Evolutionary conservation across 2,113 vertebrate genomes (phyloP).

Genomic region (Gymnobelideus leadbeateri): DNA sequence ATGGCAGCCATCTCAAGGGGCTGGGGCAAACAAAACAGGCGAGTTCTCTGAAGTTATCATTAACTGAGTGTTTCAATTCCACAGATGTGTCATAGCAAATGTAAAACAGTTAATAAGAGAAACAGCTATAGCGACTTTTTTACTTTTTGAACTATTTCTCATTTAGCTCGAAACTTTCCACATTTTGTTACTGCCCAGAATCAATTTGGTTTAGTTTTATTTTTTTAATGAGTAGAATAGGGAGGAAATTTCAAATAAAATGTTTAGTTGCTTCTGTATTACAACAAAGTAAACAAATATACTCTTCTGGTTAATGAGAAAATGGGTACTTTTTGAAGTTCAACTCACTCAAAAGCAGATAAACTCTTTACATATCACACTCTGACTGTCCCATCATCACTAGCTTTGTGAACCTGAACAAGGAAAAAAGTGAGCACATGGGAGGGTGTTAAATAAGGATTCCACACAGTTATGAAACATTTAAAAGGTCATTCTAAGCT

Average conservation of each 20-base stretch:
- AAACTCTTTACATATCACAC: constrained; percentile 63
- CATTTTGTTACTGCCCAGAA: constrained; percentile 61
- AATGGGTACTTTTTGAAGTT: constrained; percentile 48
- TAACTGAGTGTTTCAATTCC: constrained; percentile 51
- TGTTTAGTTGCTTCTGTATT: constrained; percentile 58
- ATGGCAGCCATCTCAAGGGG: constrained; percentile 50
- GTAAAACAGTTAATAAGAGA: constrained; percentile 69
- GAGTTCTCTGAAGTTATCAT: constrained; percentile 65
- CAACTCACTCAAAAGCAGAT: constrained; percentile 44
- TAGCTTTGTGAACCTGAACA: constrained; percentile 23
- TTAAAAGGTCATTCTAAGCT: constrained; percentile 56
- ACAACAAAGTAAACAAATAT: constrained; percentile 39
- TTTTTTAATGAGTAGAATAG: constrained; percentile 57
- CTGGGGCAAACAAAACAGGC: constrained; percentile 54
- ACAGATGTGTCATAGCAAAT: constrained; percentile 54
- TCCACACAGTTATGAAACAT: constrained; percentile 57
- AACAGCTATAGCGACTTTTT: constrained; percentile 58
- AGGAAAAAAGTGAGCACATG: neutral
- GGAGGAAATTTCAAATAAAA: constrained; percentile 49
- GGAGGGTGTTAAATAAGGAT: constrained; percentile 46
- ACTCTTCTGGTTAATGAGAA: constrained; percentile 54
- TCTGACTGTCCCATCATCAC: constrained; percentile 38
- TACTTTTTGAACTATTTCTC: constrained; percentile 55
- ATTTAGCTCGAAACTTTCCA: constrained; percentile 53
- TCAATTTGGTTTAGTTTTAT: neutral